Conservation (phyloP, 2,888 invertebrate genomes). For the Eristalis intricaria region DNA sequence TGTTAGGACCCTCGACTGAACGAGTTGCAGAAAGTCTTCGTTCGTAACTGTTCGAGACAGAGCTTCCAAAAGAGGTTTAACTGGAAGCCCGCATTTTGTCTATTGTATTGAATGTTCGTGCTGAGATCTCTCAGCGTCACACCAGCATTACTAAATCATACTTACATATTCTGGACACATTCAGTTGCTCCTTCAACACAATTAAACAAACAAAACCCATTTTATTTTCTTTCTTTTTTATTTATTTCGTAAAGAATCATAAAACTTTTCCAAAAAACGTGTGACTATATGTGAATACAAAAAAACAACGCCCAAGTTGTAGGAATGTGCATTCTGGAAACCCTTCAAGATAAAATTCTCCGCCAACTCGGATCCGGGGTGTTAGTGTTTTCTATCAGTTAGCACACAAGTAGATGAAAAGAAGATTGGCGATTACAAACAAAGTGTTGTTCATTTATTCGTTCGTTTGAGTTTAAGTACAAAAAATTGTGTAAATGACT, state of each 20-base stretch:
- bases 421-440: constrained; percentile 27
- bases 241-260: neutral
- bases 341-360: neutral
- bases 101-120: no score
- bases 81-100: no score
- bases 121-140: no score
- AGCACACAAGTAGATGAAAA: constrained; percentile 2
- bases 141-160: no score
- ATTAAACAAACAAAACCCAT: neutral
- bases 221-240: neutral
- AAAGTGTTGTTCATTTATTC: constrained; percentile 57
- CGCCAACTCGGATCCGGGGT: neutral
- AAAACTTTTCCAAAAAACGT: neutral
- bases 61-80: no score
- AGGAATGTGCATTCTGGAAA: neutral
- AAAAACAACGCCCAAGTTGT: neutral
- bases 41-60: no score
- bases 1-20: no score
- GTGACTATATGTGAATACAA: neutral
- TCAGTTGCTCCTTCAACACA: neutral
- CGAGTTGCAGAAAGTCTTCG: no score
- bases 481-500: constrained; percentile 71
- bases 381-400: neutral
- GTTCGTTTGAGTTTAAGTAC: constrained; percentile 67
- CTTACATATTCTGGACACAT: no score